These are phyloP conservation scores for Diabrotica virgifera DNA, from an alignment of 1,140 invertebrate genomes.

Conservation along the genomic window DNA sequence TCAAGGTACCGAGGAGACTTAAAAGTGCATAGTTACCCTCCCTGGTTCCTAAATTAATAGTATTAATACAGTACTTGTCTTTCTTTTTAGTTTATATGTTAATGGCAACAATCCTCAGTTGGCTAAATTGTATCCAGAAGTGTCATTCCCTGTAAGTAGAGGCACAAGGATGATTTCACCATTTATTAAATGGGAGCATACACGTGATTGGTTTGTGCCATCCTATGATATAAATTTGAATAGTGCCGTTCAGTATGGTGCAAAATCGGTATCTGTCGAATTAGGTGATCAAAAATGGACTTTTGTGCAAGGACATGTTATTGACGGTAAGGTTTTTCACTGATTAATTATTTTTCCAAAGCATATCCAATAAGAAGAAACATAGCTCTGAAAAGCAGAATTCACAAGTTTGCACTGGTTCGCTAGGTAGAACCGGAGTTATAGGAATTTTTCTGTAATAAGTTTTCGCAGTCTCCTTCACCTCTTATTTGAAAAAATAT, in stretches of 20 bases:
- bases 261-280: slow-evolving; percentile 54
- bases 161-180: slow-evolving; percentile 63
- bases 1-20: too few species aligned
- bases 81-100: slow-evolving; percentile 56
- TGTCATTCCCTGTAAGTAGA: slow-evolving; percentile 59
- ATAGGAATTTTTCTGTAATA: too few species aligned
- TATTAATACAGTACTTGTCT: too few species aligned
- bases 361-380: too few species aligned
- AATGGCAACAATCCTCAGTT: slow-evolving; percentile 56
- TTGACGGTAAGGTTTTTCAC: slow-evolving; percentile 62
- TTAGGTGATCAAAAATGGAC: slow-evolving; percentile 67
- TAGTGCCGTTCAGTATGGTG: slow-evolving; percentile 50
- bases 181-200: slow-evolving; percentile 65
- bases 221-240: slow-evolving; percentile 39
- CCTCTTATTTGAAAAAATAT: too few species aligned
- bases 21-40: too few species aligned
- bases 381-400: too few species aligned
- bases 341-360: too few species aligned
- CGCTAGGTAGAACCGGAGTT: too few species aligned
- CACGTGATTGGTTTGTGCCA: slow-evolving; percentile 47
- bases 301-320: slow-evolving; percentile 79
- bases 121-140: slow-evolving; percentile 54
- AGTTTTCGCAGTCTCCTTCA: too few species aligned
- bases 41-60: too few species aligned
- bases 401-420: too few species aligned